These are phyloP conservation scores for Sebastes baramenuke DNA, from an alignment of 2,797 vertebrate species.

Conservation along the genomic window DNA sequence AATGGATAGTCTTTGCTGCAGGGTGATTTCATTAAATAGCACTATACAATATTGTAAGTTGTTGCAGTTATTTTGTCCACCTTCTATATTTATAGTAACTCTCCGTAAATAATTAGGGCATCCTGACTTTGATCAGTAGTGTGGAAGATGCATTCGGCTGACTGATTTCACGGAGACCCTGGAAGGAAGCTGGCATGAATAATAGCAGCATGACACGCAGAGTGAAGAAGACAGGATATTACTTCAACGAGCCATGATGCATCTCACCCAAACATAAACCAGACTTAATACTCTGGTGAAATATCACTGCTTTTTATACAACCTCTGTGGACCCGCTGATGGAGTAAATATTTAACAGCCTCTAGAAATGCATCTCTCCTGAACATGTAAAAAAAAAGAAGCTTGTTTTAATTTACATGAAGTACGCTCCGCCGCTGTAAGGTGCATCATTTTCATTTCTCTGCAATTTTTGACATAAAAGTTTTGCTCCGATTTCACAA, in stretches of 20 bases:
- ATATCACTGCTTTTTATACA: conserved; percentile 41
- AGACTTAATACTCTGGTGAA: conserved; percentile 38
- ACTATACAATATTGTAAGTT: neutral
- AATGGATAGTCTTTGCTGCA: neutral
- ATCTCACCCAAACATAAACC: conserved; percentile 25
- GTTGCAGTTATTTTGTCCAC: neutral
- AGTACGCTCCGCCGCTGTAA: neutral
- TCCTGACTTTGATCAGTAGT: conserved; percentile 47
- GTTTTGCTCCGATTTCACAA: conserved; percentile 10
- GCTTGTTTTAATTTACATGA: conserved; percentile 43
- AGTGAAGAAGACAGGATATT: conserved; percentile 34
- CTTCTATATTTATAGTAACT: neutral
- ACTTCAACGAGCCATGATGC: conserved; percentile 35
- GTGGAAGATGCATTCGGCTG: conserved; percentile 43
- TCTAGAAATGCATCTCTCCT: conserved; percentile 18
- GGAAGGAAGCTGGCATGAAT: conserved; percentile 39
- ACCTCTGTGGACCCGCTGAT: conserved; percentile 16
- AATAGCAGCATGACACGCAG: conserved; percentile 41
- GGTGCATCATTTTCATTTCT: conserved; percentile 12
- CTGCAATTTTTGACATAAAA: neutral
- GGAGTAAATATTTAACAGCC: conserved; percentile 47
- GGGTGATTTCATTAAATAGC: neutral
- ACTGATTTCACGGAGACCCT: conserved; percentile 53
- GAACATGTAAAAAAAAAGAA: neutral
- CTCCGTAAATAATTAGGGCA: conserved; percentile 31